Conservation (phyloP, 2,797 vertebrate genomes). For the Arrhamphus sclerolepis region DNA sequence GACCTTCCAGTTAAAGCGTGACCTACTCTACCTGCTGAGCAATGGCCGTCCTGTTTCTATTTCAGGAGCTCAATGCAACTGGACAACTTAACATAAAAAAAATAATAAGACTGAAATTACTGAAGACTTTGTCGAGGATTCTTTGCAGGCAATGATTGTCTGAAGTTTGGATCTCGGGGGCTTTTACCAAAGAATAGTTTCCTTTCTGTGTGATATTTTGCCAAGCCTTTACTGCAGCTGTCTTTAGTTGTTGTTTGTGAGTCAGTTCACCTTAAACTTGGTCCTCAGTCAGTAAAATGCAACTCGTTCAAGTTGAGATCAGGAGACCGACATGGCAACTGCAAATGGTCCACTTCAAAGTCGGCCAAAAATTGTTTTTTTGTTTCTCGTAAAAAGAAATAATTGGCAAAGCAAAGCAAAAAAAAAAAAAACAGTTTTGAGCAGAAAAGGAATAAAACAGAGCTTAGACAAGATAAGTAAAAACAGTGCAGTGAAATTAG, state of each 20-base stretch:
- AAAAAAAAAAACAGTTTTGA: too few species aligned
- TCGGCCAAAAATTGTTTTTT: too few species aligned
- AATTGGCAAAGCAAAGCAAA: too few species aligned
- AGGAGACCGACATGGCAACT: neutral
- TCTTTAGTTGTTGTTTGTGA: neutral
- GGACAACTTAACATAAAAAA: neutral
- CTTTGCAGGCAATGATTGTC: neutral
- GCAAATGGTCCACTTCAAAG: neutral
- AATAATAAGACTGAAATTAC: neutral
- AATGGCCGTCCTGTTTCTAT: neutral
- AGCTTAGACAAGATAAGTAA: too few species aligned
- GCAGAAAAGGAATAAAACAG: too few species aligned
- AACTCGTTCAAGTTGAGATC: neutral
- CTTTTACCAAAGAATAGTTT: neutral
- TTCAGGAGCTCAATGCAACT: neutral
- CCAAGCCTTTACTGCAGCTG: neutral
- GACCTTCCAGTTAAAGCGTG: too few species aligned
- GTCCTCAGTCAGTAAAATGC: too few species aligned
- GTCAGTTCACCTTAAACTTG: too few species aligned
- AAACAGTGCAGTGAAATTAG: too few species aligned
- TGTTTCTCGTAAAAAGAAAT: too few species aligned
- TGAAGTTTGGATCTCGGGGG: neutral
- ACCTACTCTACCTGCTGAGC: too few species aligned
- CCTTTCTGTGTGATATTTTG: neutral
- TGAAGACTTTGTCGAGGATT: too few species aligned